Conservation (phyloP, 2,797 vertebrate species). For the Heterohyrax brucei region DNA sequence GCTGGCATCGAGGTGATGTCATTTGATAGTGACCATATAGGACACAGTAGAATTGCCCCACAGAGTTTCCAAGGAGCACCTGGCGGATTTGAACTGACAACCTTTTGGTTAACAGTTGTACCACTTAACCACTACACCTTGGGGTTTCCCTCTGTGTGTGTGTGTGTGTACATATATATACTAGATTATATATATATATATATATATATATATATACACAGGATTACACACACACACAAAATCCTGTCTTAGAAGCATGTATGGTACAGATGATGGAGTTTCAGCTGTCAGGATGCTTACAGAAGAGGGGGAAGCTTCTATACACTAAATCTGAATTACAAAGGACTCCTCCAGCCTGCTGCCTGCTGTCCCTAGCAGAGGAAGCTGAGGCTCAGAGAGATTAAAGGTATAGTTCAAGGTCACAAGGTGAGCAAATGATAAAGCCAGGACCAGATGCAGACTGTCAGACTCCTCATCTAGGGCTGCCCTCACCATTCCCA, state of each 20-base stretch:
- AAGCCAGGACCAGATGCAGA: not conserved
- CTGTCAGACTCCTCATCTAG: not conserved
- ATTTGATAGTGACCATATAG: too few relatives aligned
- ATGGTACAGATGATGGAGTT: not conserved
- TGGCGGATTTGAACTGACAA: too few relatives aligned
- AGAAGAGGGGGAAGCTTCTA: not conserved
- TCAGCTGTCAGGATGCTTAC: not conserved
- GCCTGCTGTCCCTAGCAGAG: not conserved
- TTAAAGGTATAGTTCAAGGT: constrained; percentile 10
- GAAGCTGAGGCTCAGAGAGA: constrained; percentile 38
- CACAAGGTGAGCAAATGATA: not conserved
- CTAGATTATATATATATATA: not conserved
- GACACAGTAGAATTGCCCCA: too few relatives aligned
- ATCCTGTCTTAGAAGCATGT: not conserved
- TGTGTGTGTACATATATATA: too few relatives aligned
- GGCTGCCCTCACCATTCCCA: not conserved
- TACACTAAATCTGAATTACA: not conserved
- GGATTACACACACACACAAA: not conserved
- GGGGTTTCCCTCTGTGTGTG: too few relatives aligned
- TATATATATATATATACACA: not conserved
- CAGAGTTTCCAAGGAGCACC: too few relatives aligned
- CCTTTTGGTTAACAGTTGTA: too few relatives aligned
- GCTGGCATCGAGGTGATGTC: too few relatives aligned
- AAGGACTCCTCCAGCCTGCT: not conserved
- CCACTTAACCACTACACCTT: too few relatives aligned